Evolutionary conservation across 1,140 invertebrate species (phyloP).

Genomic region (Micrasema minimum): DNA sequence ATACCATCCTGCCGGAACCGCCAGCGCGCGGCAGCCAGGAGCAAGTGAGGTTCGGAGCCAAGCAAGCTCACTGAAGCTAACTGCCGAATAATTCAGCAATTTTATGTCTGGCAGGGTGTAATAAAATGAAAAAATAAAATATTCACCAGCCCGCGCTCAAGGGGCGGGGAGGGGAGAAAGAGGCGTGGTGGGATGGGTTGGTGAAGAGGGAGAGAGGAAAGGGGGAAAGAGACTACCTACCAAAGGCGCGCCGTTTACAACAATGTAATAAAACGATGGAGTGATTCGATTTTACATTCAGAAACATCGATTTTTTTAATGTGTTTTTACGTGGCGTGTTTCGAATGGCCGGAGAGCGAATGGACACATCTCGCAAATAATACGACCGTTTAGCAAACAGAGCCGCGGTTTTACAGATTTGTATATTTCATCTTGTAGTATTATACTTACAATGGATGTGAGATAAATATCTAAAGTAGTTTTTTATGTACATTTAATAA

Average conservation of each 20-base stretch:
- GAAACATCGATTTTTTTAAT: conserved; percentile 36
- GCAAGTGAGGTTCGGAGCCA: conserved; percentile 2
- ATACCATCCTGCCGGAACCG: conserved; percentile 2
- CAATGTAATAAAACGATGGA: conserved; percentile 39
- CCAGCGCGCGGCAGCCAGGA: not conserved
- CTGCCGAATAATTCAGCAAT: conserved; percentile 53
- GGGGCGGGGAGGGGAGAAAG: conserved; percentile 13
- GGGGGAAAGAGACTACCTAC: too few relatives aligned
- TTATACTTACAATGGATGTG: too few relatives aligned
- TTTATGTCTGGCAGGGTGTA: conserved; percentile 53
- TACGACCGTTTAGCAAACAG: not conserved
- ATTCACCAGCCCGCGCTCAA: conserved; percentile 46
- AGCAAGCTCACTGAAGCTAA: too few relatives aligned
- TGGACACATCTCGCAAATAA: not conserved
- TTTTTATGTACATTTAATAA: not conserved
- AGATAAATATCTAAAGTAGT: not conserved
- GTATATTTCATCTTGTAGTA: too few relatives aligned
- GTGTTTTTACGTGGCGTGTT: not conserved
- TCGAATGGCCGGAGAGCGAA: not conserved
- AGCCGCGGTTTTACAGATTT: too few relatives aligned
- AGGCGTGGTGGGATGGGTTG: conserved; percentile 6
- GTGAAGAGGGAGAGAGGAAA: not conserved
- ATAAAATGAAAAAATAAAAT: conserved; percentile 55
- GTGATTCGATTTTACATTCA: conserved; percentile 34
- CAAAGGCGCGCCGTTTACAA: conserved; percentile 34